Percentiles rank a stretch among this genome's conserved stretches.
Conservation (phyloP, 2,888 invertebrate species). For the Pasiphila rectangulata region DNA sequence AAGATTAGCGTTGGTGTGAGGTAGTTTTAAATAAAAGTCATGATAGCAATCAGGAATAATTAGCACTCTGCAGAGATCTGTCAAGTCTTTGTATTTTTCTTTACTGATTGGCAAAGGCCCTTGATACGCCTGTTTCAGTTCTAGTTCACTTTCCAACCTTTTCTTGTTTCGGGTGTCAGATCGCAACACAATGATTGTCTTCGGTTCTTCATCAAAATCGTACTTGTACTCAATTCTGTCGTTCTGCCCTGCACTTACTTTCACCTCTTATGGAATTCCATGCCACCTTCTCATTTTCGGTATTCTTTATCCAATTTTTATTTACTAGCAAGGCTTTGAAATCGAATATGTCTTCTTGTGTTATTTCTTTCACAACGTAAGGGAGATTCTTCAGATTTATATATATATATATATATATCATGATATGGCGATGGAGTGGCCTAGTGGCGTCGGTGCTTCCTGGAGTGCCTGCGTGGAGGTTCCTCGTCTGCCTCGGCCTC, state of each 20-base stretch:
- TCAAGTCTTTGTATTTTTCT: constrained; percentile 19
- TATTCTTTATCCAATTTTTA: constrained; percentile 24
- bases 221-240: constrained; percentile 23
- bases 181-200: constrained; percentile 4
- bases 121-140: constrained; percentile 12
- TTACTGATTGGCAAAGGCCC: constrained; percentile 15
- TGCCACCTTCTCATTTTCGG: constrained; percentile 17
- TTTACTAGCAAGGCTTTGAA: constrained; percentile 8
- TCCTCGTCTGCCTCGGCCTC: too few species aligned
- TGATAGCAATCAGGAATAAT: constrained; percentile 1
- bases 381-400: too few species aligned
- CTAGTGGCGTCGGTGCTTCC: too few species aligned
- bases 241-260: constrained; percentile 14
- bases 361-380: not conserved
- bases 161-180: constrained; percentile 1
- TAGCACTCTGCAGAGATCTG: constrained; percentile 1
- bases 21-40: constrained; percentile 13
- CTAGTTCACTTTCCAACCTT: constrained; percentile 3
- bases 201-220: constrained; percentile 17
- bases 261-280: constrained; percentile 20
- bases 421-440: too few species aligned
- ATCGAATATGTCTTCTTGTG: not conserved
- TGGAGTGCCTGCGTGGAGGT: too few species aligned
- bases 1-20: constrained; percentile 3
- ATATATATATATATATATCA: too few species aligned